Evolutionary conservation across 2,888 invertebrate genomes (phyloP).

Genomic region (Caradrina kadenii): DNA sequence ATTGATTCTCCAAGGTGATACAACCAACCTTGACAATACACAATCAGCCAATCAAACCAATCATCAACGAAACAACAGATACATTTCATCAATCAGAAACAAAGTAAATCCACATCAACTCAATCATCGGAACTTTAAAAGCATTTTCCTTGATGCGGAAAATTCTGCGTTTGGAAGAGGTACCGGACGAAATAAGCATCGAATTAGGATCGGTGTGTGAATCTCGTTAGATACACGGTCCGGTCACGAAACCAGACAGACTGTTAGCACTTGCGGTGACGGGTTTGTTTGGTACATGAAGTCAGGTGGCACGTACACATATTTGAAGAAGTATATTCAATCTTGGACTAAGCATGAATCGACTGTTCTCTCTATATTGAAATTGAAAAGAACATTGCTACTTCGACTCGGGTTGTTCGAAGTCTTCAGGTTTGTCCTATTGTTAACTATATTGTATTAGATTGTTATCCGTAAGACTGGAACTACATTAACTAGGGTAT

Average conservation of each 20-base stretch:
- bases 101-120: slow-evolving; percentile 19
- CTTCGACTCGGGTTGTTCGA: not conserved
- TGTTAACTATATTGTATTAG: not conserved
- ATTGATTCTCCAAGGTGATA: slow-evolving; percentile 20
- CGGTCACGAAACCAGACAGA: slow-evolving; percentile 50
- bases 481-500: too few relatives aligned
- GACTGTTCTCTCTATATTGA: not conserved
- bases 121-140: slow-evolving; percentile 45
- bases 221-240: slow-evolving; percentile 44
- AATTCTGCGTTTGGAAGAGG: slow-evolving; percentile 39
- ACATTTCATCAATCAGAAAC: slow-evolving; percentile 16
- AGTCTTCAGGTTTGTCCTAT: not conserved
- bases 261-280: slow-evolving; percentile 54
- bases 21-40: slow-evolving; percentile 24
- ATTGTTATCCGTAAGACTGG: not conserved
- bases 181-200: slow-evolving; percentile 35
- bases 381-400: not conserved
- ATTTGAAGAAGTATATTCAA: slow-evolving; percentile 3
- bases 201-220: slow-evolving; percentile 53
- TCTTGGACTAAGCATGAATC: not conserved
- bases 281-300: slow-evolving; percentile 22
- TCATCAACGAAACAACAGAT: slow-evolving; percentile 4
- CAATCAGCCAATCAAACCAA: slow-evolving; percentile 21
- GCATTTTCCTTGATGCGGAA: slow-evolving; percentile 45
- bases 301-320: slow-evolving; percentile 19